A percentile compares a stretch with the other conserved stretches of the same genome.
These are phyloP conservation scores for Cygnus atratus DNA, from an alignment of 2,113 vertebrate genomes.

Conservation along the genomic window DNA sequence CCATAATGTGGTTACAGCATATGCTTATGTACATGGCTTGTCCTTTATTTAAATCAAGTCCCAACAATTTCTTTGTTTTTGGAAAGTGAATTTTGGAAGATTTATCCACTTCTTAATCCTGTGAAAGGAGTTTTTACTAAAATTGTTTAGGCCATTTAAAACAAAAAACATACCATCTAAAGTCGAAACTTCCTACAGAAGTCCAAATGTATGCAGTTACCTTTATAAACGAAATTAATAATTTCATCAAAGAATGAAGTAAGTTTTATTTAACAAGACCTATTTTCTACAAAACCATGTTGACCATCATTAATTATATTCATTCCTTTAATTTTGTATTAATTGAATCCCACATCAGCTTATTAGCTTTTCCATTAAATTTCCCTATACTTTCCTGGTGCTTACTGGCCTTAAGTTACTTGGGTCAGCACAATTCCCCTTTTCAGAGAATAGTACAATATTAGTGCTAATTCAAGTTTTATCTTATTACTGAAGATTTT, in stretches of 20 bases:
- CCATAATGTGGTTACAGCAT: fast-evolving
- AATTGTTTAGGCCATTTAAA: not conserved
- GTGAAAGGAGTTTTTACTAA: not conserved
- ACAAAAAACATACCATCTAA: not conserved
- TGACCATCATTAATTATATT: conserved; percentile 55
- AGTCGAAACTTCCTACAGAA: not conserved
- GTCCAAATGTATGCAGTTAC: not conserved
- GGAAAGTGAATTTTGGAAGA: not conserved
- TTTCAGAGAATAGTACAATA: not conserved
- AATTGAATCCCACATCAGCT: conserved; percentile 35
- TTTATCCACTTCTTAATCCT: not conserved
- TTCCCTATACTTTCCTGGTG: not conserved
- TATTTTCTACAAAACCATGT: conserved; percentile 41
- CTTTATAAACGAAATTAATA: conserved; percentile 42
- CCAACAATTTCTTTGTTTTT: not conserved
- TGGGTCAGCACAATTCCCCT: not conserved
- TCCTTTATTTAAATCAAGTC: not conserved
- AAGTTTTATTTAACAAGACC: conserved; percentile 51
- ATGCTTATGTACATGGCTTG: not conserved
- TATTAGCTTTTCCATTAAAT: conserved; percentile 53
- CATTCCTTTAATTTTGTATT: conserved; percentile 50
- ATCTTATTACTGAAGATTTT: not conserved
- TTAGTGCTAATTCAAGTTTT: not conserved
- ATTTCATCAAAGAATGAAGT: conserved; percentile 29
- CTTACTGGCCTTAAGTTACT: not conserved